Percentiles rank a stretch among this genome's conserved stretches.
Conservation (phyloP, 1,140 invertebrate genomes). For the Saxidomus purpurata region DNA sequence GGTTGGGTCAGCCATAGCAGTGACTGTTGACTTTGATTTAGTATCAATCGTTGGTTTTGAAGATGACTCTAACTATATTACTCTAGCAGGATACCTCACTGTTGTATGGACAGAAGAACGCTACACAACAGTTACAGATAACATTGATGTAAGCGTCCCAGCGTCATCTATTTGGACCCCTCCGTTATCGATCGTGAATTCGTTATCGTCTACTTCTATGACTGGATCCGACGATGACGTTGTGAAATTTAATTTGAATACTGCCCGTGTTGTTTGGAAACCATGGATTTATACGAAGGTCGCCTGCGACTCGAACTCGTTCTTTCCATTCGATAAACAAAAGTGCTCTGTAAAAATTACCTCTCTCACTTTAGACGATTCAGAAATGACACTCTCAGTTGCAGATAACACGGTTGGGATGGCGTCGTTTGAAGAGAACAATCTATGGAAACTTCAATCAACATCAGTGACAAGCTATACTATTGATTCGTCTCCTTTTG, state of each 20-base stretch:
- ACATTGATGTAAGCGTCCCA: neutral
- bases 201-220: neutral
- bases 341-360: neutral
- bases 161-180: constrained; percentile 25
- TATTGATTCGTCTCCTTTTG: neutral
- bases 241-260: constrained; percentile 19
- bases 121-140: neutral
- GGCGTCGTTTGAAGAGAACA: neutral
- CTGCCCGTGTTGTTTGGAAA: constrained; percentile 10
- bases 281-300: constrained; percentile 11
- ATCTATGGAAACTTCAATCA: constrained; percentile 9
- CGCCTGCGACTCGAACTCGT: neutral
- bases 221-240: constrained; percentile 10
- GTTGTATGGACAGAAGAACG: constrained; percentile 40
- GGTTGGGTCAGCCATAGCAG: constrained; percentile 5
- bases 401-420: neutral
- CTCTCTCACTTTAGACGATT: neutral
- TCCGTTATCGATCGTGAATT: constrained; percentile 17
- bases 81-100: constrained; percentile 10
- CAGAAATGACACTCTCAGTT: constrained; percentile 5
- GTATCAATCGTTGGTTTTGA: constrained; percentile 27
- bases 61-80: neutral
- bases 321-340: constrained; percentile 42
- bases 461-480: neutral
- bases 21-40: constrained; percentile 25